Percentiles rank a stretch among this genome's conserved stretches.
These are phyloP conservation scores for Ooceraea biroi DNA, from an alignment of 1,140 invertebrate species.

Conservation along the genomic window DNA sequence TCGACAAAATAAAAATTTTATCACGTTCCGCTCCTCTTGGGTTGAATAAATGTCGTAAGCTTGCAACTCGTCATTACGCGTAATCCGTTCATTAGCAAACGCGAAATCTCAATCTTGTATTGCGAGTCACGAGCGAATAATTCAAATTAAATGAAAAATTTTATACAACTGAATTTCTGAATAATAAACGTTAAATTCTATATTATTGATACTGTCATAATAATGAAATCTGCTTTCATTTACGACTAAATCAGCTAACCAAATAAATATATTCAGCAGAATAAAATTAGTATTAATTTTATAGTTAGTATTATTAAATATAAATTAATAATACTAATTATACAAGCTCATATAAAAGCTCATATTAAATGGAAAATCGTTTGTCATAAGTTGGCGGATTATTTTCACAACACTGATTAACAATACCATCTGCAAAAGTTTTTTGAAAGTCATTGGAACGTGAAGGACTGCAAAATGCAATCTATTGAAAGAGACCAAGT, in stretches of 20 bases:
- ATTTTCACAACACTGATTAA: neutral
- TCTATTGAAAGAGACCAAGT: conserved; percentile 12
- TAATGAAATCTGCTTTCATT: neutral
- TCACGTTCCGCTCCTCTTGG: neutral
- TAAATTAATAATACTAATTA: too few species aligned
- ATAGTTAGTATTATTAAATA: too few species aligned
- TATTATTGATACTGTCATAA: neutral
- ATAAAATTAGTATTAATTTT: conserved; percentile 20
- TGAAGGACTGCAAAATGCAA: neutral
- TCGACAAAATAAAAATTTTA: conserved; percentile 15
- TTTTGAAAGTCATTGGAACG: neutral
- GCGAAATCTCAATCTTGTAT: neutral
- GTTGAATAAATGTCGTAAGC: neutral
- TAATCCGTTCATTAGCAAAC: conserved; percentile 8
- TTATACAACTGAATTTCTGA: neutral
- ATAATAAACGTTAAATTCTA: neutral
- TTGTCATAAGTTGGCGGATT: neutral
- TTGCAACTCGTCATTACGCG: neutral
- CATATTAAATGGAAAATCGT: conserved; percentile 2
- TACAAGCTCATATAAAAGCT: too few species aligned
- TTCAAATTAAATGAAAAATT: neutral
- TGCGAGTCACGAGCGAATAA: neutral
- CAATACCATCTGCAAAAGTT: neutral
- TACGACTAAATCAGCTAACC: neutral
- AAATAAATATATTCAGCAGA: conserved; percentile 30